Evolutionary conservation across 2,113 vertebrate species (phyloP).

Genomic region (Tachysurus vachellii): DNA sequence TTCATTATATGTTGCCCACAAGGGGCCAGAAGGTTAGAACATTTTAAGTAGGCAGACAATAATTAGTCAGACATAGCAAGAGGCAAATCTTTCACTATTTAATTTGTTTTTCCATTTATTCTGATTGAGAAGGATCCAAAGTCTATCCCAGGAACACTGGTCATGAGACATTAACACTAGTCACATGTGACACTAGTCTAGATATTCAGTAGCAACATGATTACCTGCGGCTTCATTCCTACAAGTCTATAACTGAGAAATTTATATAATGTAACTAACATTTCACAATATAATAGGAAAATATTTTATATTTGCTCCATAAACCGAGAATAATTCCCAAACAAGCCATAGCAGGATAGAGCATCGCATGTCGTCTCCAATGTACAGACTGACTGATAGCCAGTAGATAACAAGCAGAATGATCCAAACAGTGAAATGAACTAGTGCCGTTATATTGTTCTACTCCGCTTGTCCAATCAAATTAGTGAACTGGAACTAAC

Average conservation of each 20-base stretch:
- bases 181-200: too few relatives aligned
- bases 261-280: background rate
- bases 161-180: too few relatives aligned
- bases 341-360: background rate
- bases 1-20: background rate
- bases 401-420: background rate
- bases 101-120: conserved; percentile 24
- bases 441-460: background rate
- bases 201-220: background rate
- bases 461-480: background rate
- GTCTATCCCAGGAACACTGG: too few relatives aligned
- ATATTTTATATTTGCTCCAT: background rate
- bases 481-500: background rate
- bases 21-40: background rate
- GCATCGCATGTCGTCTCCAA: background rate
- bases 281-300: background rate
- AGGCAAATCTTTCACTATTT: conserved; percentile 2
- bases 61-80: background rate
- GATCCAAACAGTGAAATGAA: background rate
- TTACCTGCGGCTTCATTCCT: too few relatives aligned
- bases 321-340: background rate
- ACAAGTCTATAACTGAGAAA: background rate
- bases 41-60: background rate
- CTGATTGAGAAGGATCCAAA: too few relatives aligned
- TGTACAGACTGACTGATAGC: background rate